Percentiles rank a stretch among this genome's conserved stretches.
Evolutionary conservation across 2,113 vertebrate genomes (phyloP).

Genomic region (Oreochromis spilurus): DNA sequence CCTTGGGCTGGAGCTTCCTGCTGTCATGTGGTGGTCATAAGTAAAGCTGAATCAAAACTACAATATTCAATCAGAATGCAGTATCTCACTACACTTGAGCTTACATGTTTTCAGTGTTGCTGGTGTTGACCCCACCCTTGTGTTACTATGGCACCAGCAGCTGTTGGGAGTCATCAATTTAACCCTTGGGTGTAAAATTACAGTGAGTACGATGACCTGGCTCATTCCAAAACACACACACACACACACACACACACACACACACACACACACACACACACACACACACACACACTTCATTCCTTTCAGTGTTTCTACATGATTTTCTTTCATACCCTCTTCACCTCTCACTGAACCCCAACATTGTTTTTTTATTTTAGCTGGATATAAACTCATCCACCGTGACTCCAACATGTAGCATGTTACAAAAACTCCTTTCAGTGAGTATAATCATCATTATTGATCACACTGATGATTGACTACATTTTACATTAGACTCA

Average conservation of each 20-base stretch:
- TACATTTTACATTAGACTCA: not conserved
- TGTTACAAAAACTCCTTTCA: not conserved
- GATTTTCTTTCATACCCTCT: slow-evolving; percentile 16
- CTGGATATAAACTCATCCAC: not conserved
- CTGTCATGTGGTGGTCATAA: not conserved
- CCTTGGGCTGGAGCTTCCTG: not conserved
- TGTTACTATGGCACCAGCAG: slow-evolving; percentile 67
- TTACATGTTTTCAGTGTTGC: not conserved
- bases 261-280: not conserved
- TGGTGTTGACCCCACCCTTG: slow-evolving; percentile 11
- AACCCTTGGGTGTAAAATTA: slow-evolving; percentile 74
- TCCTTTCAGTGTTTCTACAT: not conserved
- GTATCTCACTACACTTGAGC: not conserved
- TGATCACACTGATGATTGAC: not conserved
- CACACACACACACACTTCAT: not conserved
- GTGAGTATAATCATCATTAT: not conserved
- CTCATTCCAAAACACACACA: slow-evolving; percentile 73
- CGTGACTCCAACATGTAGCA: not conserved
- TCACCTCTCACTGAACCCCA: slow-evolving; percentile 13
- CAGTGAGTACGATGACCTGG: slow-evolving; percentile 79
- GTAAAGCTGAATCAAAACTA: not conserved
- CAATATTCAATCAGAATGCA: not conserved
- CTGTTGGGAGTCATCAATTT: slow-evolving; percentile 77
- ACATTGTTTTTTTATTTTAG: not conserved
- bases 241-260: not conserved